Base-by-base conservation (phyloP, 1,140 invertebrate species). In the Sycophaga agraensis region DNA sequence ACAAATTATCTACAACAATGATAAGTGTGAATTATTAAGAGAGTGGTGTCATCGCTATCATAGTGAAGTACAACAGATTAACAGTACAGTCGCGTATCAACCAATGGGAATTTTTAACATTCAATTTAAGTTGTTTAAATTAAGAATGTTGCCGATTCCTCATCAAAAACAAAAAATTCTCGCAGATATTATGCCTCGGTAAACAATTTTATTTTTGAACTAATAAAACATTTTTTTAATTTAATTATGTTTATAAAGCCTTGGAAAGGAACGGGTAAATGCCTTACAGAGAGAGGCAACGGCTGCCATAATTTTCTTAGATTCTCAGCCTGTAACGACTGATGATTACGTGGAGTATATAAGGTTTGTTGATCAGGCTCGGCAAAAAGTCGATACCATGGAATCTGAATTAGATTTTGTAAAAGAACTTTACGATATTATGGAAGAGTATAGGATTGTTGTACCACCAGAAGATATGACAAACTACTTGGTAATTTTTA, bases 361-460 rank as follows among this genome's bases (percentile, higher is more conserved):
- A 1, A 83, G 84, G 19, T 91, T 89, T 71, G 70, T 91, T 1
- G 89, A 91, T 57, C 76, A 83, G 48, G 83, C 88, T 26, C 79
- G 83, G 59, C 68, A 76, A 24, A 83, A 84, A 76, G 82, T 89
- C 26, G 85, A 89, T 39, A 76, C 81, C 1, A 79, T 91, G 70
- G 88, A 91, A 69, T 70, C 70, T 17, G 81, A 85, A 46, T 75
- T 89, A 4, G 85, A 88, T 66, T 86, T 90, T 69, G 84, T 88
- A 1, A 89, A 88, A 69, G 88, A 91, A 65, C 73, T 91, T 51
- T 87, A 91, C 70, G 84, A 89, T 45, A 83, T 91, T 6, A 89
- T 89, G 65, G 87, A 89, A 58, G 84, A 89, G 66, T 91, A 86
- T 72, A 65, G 77, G n/a, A 87, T 91, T 55, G 77, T 81, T 0